Evolutionary conservation across 2,888 invertebrate genomes (phyloP).

Genomic region (Eilema griseolum): DNA sequence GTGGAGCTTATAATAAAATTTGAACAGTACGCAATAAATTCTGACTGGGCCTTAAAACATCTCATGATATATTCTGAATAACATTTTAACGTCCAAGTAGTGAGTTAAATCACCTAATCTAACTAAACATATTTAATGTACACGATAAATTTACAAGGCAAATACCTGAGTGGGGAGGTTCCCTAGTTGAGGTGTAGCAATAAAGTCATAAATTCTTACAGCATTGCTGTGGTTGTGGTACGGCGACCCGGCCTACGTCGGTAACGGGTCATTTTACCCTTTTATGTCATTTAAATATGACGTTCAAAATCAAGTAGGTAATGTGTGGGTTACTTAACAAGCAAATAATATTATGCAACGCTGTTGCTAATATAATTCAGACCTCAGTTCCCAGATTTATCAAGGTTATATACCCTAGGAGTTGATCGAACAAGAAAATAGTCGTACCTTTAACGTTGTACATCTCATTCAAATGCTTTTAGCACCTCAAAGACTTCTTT

Average conservation of each 20-base stretch:
- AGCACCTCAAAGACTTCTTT: neutral
- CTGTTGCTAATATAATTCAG: constrained; percentile 18
- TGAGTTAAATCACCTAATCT: constrained; percentile 14
- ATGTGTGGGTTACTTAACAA: constrained; percentile 16
- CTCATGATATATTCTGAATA: neutral
- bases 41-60: neutral
- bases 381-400: constrained; percentile 17
- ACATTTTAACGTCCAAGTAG: neutral
- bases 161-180: constrained; percentile 42
- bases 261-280: constrained; percentile 36
- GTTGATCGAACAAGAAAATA: constrained; percentile 15
- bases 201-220: constrained; percentile 48
- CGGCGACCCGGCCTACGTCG: constrained; percentile 38
- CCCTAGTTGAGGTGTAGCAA: constrained; percentile 33
- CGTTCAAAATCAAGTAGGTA: constrained; percentile 31
- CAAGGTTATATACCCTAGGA: constrained; percentile 20
- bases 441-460: constrained; percentile 14
- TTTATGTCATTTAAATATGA: constrained; percentile 33
- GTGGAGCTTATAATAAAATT: neutral
- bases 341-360: constrained; percentile 12
- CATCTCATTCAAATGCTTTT: constrained; percentile 7
- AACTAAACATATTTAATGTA: constrained; percentile 18
- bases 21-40: neutral
- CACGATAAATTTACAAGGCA: constrained; percentile 45
- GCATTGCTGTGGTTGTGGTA: constrained; percentile 51